phyloP scores from a whole-genome alignment of 2,888 invertebrate species.

The Oscheius sp. region DNA sequence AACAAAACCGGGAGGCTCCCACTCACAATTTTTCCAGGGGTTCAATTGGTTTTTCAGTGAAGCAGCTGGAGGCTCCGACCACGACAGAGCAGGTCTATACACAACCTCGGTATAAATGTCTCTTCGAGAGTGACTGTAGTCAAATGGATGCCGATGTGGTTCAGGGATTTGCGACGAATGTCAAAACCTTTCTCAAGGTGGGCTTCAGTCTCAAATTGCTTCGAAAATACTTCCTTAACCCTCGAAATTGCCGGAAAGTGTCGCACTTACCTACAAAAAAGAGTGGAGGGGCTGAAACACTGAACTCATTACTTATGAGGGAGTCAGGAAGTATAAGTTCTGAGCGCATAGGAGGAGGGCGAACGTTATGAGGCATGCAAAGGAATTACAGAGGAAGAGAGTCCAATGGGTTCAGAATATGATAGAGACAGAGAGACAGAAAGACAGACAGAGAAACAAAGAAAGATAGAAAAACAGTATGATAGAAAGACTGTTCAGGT shows the following conservation, averaged over 20 bases:
- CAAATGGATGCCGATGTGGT: constrained; percentile 62
- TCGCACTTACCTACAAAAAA: neutral
- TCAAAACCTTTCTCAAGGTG: constrained; percentile 66
- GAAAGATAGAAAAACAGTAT: neutral
- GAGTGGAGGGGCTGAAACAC: neutral
- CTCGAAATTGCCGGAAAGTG: neutral
- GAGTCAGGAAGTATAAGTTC: neutral
- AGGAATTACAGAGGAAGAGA: too few relatives aligned
- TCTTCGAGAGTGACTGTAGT: constrained; percentile 60
- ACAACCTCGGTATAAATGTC: constrained; percentile 52
- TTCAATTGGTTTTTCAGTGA: constrained; percentile 42
- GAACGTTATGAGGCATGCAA: too few relatives aligned
- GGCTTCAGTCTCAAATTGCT: neutral
- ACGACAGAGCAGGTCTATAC: constrained; percentile 46
- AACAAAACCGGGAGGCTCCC: constrained; percentile 4
- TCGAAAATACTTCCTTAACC: neutral
- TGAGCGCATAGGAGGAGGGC: too few relatives aligned
- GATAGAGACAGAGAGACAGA: too few relatives aligned
- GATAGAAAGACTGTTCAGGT: constrained; percentile 50
- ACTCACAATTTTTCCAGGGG: too few relatives aligned
- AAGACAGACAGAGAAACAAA: neutral
- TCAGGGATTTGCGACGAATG: constrained; percentile 63
- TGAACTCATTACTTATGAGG: constrained; percentile 7
- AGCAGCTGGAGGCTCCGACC: constrained; percentile 53
- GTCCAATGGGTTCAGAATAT: too few relatives aligned